These are phyloP conservation scores for Murina feae DNA, from an alignment of 2,113 vertebrate genomes.

Conservation along the genomic window DNA sequence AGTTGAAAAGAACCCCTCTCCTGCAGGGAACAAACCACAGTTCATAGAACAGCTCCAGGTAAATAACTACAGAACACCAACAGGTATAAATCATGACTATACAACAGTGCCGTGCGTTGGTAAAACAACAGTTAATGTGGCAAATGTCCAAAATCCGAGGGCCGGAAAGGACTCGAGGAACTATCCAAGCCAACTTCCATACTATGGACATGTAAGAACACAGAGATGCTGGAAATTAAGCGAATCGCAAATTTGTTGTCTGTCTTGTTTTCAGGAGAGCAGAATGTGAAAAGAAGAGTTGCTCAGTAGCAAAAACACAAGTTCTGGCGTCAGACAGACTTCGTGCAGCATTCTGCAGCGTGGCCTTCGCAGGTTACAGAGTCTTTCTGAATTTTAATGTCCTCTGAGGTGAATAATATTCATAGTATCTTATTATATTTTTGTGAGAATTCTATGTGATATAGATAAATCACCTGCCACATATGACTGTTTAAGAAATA, in stretches of 20 bases:
- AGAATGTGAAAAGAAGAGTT: background rate
- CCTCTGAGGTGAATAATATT: background rate
- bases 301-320: background rate
- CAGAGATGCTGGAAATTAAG: background rate
- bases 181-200: background rate
- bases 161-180: background rate
- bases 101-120: background rate
- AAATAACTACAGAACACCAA: background rate
- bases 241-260: background rate
- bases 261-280: background rate
- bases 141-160: background rate
- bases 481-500: background rate
- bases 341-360: background rate
- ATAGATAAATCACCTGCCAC: background rate
- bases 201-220: background rate
- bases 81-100: background rate
- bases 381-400: background rate
- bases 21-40: background rate
- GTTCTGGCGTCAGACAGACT: background rate
- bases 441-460: background rate
- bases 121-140: background rate
- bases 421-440: background rate
- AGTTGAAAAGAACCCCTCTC: background rate
- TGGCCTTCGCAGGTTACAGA: background rate
- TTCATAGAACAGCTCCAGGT: background rate